Evolutionary conservation across 2,888 invertebrate genomes (phyloP), one percentile per base, ranked within the genome.

Genomic region (Troilus luridus): DNA sequence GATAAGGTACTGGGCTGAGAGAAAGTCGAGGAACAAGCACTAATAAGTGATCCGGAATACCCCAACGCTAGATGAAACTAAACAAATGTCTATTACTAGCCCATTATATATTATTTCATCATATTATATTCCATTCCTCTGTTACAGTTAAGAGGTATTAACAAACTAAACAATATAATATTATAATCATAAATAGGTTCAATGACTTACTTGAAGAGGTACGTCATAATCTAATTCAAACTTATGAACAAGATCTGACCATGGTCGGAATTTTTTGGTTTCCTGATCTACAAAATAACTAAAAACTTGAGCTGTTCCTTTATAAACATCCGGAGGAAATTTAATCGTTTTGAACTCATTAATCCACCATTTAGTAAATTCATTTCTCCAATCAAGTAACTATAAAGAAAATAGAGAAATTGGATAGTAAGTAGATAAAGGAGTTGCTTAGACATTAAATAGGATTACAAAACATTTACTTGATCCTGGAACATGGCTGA

Each of bases 321-420:
- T 89, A 21, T 89, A 90, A 10, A 92, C 92, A 59, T 89, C 89
- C 14, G 92, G 41, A 0, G 99, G 98, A 94, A 98, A 98, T 94
- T 97, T 98, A 58, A 99, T 96, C 0, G 97, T 95, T 94, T 98
- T 98, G 94, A 98, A 99, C 94, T 99, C 99, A 92, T 97, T 97
- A 41, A 96, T 95, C 95, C 98, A 99, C 98, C 98, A 99, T 94
- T 98, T 98, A 93, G 97, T 98, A 94, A 99, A 99, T 94, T 99
- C 99, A 93, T 97, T 97, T 85, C 98, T 96, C 96, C 98, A 98
- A 94, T 99, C 98, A 8, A 97, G 21, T 58, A 67, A 58, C 67
- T 77, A 60, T 14, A 88, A 72, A 85, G 6, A 24, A 27, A 72
- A 24, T 7, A 27, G 54, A 56, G 24, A 62, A 41, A 58, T 85